phyloP scores from a whole-genome alignment of 2,888 invertebrate genomes.

The Sinodicranocentrus sp. region DNA sequence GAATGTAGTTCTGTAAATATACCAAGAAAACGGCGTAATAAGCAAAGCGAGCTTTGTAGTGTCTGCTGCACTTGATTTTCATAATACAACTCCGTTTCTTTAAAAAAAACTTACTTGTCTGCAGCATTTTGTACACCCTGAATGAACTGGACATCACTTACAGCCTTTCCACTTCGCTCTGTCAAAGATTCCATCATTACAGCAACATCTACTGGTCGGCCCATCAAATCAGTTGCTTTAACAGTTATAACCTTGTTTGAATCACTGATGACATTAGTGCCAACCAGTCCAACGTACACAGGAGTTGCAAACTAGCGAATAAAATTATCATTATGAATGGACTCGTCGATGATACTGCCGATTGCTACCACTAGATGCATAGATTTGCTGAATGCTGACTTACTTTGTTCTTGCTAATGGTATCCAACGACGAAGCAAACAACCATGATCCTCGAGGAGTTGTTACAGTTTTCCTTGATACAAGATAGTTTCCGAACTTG shows the following conservation, averaged over 20 bases:
- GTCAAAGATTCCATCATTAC: slow-evolving; percentile 70
- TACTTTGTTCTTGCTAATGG: slow-evolving; percentile 86
- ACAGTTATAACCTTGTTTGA: slow-evolving; percentile 85
- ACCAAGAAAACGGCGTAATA: no score
- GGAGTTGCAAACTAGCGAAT: slow-evolving; percentile 84
- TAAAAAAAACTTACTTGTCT: slow-evolving; percentile 73
- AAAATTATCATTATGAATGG: no score
- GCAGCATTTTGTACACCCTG: slow-evolving; percentile 67
- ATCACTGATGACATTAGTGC: slow-evolving; percentile 87
- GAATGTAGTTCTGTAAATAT: slow-evolving; percentile 84
- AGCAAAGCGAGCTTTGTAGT: no score
- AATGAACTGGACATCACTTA: slow-evolving; percentile 70
- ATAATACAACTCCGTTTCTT: no score
- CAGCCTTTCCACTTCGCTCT: slow-evolving; percentile 65
- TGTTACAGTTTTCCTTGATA: slow-evolving; percentile 93
- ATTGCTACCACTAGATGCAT: background rate
- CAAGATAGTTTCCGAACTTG: slow-evolving; percentile 93
- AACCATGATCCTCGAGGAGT: slow-evolving; percentile 89
- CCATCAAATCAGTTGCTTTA: slow-evolving; percentile 87
- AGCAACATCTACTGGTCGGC: slow-evolving; percentile 82
- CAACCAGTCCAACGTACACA: slow-evolving; percentile 89
- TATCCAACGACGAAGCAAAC: slow-evolving; percentile 87
- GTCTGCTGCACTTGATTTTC: no score
- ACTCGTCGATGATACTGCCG: background rate
- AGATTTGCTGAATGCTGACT: slow-evolving; percentile 68